Conservation (phyloP, 2,888 invertebrate genomes). For the Epinotia ramella region DNA sequence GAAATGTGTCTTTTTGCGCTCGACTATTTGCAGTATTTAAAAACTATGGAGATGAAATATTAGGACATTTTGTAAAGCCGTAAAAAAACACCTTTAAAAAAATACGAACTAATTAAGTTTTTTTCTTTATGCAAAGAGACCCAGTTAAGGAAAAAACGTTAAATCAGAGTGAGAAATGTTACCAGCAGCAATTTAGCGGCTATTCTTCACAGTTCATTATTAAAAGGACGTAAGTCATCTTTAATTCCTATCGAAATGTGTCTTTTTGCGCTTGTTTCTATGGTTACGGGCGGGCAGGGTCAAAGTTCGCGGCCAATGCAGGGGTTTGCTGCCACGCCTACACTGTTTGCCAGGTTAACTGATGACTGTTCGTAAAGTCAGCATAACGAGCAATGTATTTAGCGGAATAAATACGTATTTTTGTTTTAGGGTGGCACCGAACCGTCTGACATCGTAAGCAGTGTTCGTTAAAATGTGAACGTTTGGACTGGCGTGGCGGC, state of each 20-base stretch:
- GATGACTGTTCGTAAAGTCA: constrained; percentile 13
- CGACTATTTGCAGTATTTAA: background rate
- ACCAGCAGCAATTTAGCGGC: constrained; percentile 22
- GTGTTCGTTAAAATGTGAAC: no score
- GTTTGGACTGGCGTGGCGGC: no score
- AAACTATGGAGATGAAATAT: background rate
- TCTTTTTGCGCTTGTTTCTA: background rate
- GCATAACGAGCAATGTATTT: no score
- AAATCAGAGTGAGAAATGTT: constrained; percentile 19
- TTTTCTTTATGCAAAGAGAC: background rate
- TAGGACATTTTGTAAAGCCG: background rate
- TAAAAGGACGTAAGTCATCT: background rate
- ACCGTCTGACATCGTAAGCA: no score
- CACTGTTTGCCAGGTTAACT: constrained; percentile 28
- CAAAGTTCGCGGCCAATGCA: constrained; percentile 15
- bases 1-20: constrained; percentile 10
- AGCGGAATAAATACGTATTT: no score
- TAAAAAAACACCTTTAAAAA: background rate
- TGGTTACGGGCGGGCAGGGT: constrained; percentile 13
- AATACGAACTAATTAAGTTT: background rate
- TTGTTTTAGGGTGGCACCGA: no score
- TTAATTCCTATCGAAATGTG: background rate
- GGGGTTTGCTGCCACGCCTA: constrained; percentile 11
- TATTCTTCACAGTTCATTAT: background rate
- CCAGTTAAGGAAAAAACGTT: background rate